Base-by-base conservation (phyloP, 1,140 invertebrate genomes). In the Tetramorium alpestre region DNA sequence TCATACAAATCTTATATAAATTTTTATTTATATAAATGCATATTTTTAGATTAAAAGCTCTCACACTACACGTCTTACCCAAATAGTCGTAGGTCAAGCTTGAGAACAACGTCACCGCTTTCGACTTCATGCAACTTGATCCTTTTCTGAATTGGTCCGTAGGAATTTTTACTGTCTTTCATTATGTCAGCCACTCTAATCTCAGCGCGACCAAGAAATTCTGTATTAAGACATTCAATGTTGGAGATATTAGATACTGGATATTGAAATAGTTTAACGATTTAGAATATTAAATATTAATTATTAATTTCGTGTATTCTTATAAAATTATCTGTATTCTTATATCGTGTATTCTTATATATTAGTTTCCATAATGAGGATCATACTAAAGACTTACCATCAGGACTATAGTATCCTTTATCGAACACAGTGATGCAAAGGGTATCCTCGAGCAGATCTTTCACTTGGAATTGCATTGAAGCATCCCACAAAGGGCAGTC, bases 381-480 rank as follows among this genome's bases (percentile, higher is more conserved):
- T 22, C 22, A 64, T 54, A 60, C n/a, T 62, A 28, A 77, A 38
- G 25, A 69, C 56, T 76, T 93, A 98, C 97, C 97, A 95, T 98
- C 97, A 22, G 98, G 97, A 87, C 97, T 97, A 92, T 97, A 98
- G 64, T 97, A 96, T 90, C 97, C 97, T 92, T 97, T 97, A 92
- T 98, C 97, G 92, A 97, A 97, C n/a, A 98, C 97, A 18, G 97
- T 97, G 72, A 98, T 96, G 89, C 97, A 97, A 8, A 98, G 95
- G 16, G 97, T 96, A 93, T 98, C 98, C 92, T 97, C 96, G 11
- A 96, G 92, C 4, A 98, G 92, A 93, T 98, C 97, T 91, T 97
- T 97, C 25, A 98, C 96, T 86, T 97, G 96, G 94, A 98, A 98
- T 94, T 98, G 97, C 97, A 98, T 98, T n/a, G 97, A 97, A 18